Percentiles rank a stretch among this genome's conserved stretches.
Evolutionary conservation across 1,140 invertebrate species (phyloP).

Genomic region (Drosophila bipectinata): DNA sequence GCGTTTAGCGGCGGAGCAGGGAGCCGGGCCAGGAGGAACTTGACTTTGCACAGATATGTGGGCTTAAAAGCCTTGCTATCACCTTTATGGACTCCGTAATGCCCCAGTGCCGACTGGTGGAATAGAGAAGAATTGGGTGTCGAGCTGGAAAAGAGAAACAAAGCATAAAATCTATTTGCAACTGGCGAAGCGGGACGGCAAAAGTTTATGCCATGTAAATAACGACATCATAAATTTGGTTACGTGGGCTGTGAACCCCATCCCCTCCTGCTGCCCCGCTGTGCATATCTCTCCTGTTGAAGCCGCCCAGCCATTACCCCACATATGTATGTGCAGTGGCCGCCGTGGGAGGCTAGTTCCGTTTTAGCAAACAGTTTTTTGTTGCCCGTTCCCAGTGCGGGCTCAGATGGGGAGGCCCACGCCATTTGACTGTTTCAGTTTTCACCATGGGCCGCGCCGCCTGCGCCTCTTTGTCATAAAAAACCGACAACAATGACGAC

Average conservation of each 20-base stretch:
- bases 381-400: constrained; percentile 7
- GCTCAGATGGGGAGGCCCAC: constrained; percentile 31
- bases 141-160: constrained; percentile 60
- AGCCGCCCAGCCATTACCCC: constrained; percentile 11
- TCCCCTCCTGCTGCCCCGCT: constrained; percentile 3
- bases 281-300: constrained; percentile 63
- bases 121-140: constrained; percentile 34
- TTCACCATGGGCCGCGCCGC: constrained; percentile 48
- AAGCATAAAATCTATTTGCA: constrained; percentile 78
- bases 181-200: constrained; percentile 47
- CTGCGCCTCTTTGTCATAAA: constrained; percentile 65
- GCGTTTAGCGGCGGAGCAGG: no score
- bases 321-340: constrained; percentile 29
- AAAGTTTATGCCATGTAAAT: constrained; percentile 79
- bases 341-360: constrained; percentile 62
- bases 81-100: constrained; percentile 12
- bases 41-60: neutral
- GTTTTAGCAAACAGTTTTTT: constrained; percentile 67
- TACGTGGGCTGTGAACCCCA: constrained; percentile 39
- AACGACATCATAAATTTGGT: constrained; percentile 80
- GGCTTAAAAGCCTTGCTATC: neutral
- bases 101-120: constrained; percentile 17
- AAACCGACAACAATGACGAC: constrained; percentile 67
- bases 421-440: constrained; percentile 68
- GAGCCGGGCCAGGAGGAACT: neutral